Evolutionary conservation across 2,113 vertebrate species (phyloP).

Genomic region (Montifringilla adamsi): DNA sequence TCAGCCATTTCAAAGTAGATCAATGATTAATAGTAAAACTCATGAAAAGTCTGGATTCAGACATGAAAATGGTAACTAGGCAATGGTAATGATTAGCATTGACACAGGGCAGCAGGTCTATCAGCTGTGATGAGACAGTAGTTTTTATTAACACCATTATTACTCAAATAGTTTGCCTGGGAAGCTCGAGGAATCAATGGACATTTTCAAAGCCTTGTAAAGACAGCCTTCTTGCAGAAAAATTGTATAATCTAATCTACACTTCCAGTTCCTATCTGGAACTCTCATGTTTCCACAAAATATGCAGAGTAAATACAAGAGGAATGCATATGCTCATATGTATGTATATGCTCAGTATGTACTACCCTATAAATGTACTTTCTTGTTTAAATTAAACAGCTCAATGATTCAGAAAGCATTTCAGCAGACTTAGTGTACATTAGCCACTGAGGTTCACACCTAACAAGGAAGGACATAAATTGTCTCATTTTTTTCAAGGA

Average conservation of each 20-base stretch:
- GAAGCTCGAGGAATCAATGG: background rate
- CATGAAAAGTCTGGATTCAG: constrained; percentile 24
- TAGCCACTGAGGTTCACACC: background rate
- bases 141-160: background rate
- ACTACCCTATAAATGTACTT: background rate
- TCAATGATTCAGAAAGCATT: background rate
- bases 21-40: constrained; percentile 34
- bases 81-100: background rate
- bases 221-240: background rate
- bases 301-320: background rate
- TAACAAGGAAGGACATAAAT: background rate
- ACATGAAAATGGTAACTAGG: background rate
- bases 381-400: background rate
- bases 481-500: background rate
- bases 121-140: background rate
- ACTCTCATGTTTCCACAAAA: background rate
- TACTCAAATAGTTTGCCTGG: background rate
- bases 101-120: background rate
- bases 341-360: background rate
- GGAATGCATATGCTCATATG: background rate
- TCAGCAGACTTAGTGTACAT: background rate
- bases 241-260: background rate
- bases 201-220: background rate
- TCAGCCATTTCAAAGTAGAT: constrained; percentile 33
- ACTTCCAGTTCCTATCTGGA: background rate